Conservation (phyloP, 1,140 invertebrate species). For the Dendroctonus ponderosae region DNA sequence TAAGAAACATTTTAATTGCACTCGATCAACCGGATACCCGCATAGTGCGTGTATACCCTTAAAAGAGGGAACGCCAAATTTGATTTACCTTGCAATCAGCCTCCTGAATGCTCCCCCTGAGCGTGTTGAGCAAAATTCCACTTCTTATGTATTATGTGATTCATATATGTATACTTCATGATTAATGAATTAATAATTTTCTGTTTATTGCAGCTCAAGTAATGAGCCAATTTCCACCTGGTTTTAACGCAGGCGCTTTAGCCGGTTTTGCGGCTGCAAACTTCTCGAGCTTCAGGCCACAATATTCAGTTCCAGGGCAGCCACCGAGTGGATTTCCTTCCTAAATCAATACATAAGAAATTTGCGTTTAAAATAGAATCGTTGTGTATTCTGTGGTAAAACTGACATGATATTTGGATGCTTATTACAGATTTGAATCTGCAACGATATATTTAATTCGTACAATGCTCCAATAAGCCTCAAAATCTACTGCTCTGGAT, state of each 20-base stretch:
- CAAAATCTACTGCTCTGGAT: constrained; percentile 13
- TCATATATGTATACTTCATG: background rate
- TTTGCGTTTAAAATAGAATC: background rate
- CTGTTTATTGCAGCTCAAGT: constrained; percentile 58
- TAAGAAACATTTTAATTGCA: no score
- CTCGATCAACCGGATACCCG: no score
- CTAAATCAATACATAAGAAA: constrained; percentile 30
- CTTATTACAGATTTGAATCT: constrained; percentile 9
- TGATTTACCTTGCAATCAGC: no score
- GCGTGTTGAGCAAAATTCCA: no score
- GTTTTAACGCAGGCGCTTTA: constrained; percentile 69
- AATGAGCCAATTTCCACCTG: constrained; percentile 76
- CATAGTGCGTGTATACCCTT: no score
- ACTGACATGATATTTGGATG: background rate
- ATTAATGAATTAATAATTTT: constrained; percentile 14
- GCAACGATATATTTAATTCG: constrained; percentile 22
- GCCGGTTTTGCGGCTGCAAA: constrained; percentile 75
- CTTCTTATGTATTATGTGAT: no score
- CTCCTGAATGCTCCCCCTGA: no score
- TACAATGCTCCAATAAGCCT: constrained; percentile 23
- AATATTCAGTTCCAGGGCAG: constrained; percentile 86
- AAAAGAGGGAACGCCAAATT: no score
- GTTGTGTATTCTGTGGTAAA: background rate
- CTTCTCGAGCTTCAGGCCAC: constrained; percentile 84
- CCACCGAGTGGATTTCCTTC: constrained; percentile 57